phyloP scores from a whole-genome alignment of 2,888 invertebrate genomes.

The Drosophila falleni region DNA sequence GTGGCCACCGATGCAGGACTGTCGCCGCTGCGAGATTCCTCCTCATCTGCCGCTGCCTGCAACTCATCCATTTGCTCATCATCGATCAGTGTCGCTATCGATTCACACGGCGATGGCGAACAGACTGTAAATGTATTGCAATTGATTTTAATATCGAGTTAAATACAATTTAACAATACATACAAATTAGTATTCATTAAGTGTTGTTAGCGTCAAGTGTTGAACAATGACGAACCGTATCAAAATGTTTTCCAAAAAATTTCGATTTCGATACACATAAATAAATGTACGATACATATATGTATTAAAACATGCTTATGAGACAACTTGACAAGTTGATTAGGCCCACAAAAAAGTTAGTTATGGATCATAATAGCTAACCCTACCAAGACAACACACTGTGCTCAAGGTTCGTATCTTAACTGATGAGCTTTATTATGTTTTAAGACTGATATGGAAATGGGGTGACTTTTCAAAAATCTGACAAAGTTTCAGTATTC shows the following conservation, averaged over 20 bases:
- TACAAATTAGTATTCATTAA: constrained; percentile 39
- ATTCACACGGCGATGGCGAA: constrained; percentile 92
- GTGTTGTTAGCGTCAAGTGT: constrained; percentile 23
- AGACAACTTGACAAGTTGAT: constrained; percentile 26
- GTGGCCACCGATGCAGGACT: constrained; percentile 71
- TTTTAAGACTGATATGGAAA: background rate
- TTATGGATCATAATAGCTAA: constrained; percentile 34
- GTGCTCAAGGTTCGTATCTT: constrained; percentile 14
- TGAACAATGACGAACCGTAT: constrained; percentile 4
- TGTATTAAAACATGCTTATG: constrained; percentile 49
- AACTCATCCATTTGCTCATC: constrained; percentile 84
- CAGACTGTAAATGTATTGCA: constrained; percentile 87
- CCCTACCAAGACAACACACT: constrained; percentile 62
- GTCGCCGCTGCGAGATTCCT: constrained; percentile 55
- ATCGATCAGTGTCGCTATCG: constrained; percentile 89
- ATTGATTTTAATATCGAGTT: constrained; percentile 13
- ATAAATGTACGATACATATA: constrained; percentile 19
- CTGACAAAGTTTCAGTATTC: background rate
- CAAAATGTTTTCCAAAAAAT: constrained; percentile 15
- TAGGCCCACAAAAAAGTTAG: constrained; percentile 35
- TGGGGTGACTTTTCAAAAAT: background rate
- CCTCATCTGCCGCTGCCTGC: constrained; percentile 45
- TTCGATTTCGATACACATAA: constrained; percentile 8
- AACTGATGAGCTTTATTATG: constrained; percentile 21
- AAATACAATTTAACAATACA: constrained; percentile 12